These are phyloP conservation scores for Drosophila ezoana DNA, from an alignment of 2,888 invertebrate genomes.

Conservation along the genomic window DNA sequence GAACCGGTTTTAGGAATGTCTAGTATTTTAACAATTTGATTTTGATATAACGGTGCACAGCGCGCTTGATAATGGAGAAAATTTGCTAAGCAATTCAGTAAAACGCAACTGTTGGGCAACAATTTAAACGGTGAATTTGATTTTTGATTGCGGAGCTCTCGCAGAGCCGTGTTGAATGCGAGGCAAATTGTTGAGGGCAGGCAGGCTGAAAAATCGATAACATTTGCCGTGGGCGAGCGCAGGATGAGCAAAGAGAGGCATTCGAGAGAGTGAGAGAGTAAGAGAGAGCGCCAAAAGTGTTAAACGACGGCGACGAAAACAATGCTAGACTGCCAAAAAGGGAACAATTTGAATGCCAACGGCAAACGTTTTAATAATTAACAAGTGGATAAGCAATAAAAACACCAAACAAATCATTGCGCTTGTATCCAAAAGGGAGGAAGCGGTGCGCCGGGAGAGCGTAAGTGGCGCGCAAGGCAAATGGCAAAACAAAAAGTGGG, in stretches of 20 bases:
- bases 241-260: constrained; percentile 10
- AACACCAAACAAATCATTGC: constrained; percentile 16
- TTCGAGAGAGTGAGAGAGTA: neutral
- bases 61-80: constrained; percentile 1
- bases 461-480: constrained; percentile 42
- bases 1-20: constrained; percentile 50
- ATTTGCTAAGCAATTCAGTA: constrained; percentile 2
- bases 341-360: constrained; percentile 39
- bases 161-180: constrained; percentile 48
- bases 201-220: constrained; percentile 69
- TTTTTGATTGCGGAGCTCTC: constrained; percentile 25
- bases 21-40: constrained; percentile 11
- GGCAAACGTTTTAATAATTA: constrained; percentile 45
- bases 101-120: constrained; percentile 5
- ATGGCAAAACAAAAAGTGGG: constrained; percentile 33
- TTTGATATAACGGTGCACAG: constrained; percentile 19
- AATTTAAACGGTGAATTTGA: constrained; percentile 12
- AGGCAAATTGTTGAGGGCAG: constrained; percentile 44
- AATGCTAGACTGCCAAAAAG: constrained; percentile 18
- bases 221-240: constrained; percentile 45
- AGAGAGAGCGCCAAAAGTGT: constrained; percentile 13
- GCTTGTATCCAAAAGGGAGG: constrained; percentile 9
- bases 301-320: constrained; percentile 11
- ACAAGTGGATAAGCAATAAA: constrained; percentile 33
- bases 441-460: constrained; percentile 29